Conservation (phyloP, 2,888 invertebrate genomes). For the Hyposoter didymator region DNA sequence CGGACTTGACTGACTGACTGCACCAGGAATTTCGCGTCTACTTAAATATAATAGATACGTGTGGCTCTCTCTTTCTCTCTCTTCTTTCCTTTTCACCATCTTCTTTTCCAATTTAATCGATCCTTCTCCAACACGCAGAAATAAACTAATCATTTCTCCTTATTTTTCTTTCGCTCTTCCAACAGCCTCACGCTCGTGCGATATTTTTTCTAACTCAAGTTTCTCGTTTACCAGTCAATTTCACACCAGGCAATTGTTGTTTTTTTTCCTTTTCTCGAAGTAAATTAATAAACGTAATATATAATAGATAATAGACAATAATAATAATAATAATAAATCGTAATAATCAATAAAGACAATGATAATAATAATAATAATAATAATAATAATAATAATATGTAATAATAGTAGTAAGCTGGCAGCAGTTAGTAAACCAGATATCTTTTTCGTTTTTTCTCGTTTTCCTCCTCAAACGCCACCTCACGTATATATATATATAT, state of each 20-base stretch:
- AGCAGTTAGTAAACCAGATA: conserved; percentile 83
- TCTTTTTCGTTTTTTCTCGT: conserved; percentile 47
- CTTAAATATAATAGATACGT: conserved; percentile 72
- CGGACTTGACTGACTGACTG: conserved; percentile 76
- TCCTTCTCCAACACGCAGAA: conserved; percentile 55
- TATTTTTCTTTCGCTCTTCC: conserved; percentile 43
- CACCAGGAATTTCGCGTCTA: conserved; percentile 79
- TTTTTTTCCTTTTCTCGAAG: conserved; percentile 74
- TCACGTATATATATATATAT: conserved; percentile 10
- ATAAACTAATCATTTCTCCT: conserved; percentile 66
- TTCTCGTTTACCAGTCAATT: conserved; percentile 59
- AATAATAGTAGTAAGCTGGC: conserved; percentile 82
- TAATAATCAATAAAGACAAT: conserved; percentile 80
- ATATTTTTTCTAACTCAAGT: conserved; percentile 40
- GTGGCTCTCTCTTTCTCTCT: conserved; percentile 58
- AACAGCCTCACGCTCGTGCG: conserved; percentile 31
- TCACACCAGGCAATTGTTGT: conserved; percentile 72
- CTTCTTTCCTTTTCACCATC: conserved; percentile 18
- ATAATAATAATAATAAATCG: conserved; percentile 77
- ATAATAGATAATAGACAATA: conserved; percentile 74
- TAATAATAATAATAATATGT: conserved; percentile 78
- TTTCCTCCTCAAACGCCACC: conserved; percentile 32
- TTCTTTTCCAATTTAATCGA: conserved; percentile 65
- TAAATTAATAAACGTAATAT: conserved; percentile 83
- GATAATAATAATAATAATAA: conserved; percentile 70